Evolutionary conservation across 2,113 vertebrate species (phyloP), one percentile per base, ranked within the genome.

Genomic region (Clarias batrachus): DNA sequence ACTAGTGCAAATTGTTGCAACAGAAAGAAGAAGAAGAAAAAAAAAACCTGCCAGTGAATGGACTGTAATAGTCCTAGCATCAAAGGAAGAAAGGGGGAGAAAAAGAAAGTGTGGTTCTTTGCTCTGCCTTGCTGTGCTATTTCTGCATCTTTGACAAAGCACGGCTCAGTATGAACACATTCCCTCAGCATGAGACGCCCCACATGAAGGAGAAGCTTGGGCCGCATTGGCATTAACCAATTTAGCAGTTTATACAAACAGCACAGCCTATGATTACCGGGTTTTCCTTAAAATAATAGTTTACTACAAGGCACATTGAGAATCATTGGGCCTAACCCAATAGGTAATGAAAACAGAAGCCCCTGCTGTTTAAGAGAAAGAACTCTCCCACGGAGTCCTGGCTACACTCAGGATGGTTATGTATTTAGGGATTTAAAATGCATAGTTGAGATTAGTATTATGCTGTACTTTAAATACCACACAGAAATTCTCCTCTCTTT

Each of bases 231-330:
- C 65, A 88, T 95, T 93, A 93, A 92, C 91, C 91, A 93, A 94
- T 93, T 93, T 93, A 92, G 87, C 91, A 84, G 92, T 93, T 93
- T 93, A 91, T 92, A 91, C 90, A 93, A 91, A 92, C 91, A 93
- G 91, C 87, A 81, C 87, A 89, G 90, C 89, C 92, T 91, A 85
- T 91, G 92, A 92, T 92, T 93, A 92, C 37, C 21, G 54, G 79
- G 85, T 89, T 92, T 91, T 91, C 90, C 91, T 88, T 92, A 90
- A 92, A 93, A 92, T 92, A 92, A 93, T 92, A 92, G 91, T 93
- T 94, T 93, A 92, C 91, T 92, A 87, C 91, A 91, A 85, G 90
- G 90, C 79, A 87, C 93, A 92, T 92, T 93, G 89, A 91, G 93
- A 93, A 93, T 93, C 91, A 95, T 92, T 92, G 91, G 88, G 85